phyloP scores from a whole-genome alignment of 2,888 invertebrate species.

The Lasioglossum oenotherae region DNA sequence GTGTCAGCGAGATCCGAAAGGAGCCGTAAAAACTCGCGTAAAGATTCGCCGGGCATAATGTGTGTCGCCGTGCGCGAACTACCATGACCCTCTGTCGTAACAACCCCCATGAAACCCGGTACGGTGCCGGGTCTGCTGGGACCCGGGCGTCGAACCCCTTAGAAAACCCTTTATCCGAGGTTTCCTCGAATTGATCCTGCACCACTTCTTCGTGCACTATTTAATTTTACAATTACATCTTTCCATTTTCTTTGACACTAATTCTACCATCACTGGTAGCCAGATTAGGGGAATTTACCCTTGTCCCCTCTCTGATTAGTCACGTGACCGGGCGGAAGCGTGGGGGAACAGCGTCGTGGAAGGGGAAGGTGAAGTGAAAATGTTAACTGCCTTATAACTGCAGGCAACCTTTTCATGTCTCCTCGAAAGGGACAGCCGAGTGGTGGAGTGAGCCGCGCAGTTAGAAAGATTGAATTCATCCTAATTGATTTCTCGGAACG shows the following conservation, averaged over 20 bases:
- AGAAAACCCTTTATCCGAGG: neutral
- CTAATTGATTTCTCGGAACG: conserved; percentile 7
- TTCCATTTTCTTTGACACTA: too few species aligned
- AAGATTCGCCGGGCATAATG: conserved; percentile 63
- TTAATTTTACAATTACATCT: too few species aligned
- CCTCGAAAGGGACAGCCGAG: neutral
- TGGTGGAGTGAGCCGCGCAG: too few species aligned
- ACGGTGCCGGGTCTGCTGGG: conserved; percentile 62
- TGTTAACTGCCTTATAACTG: neutral
- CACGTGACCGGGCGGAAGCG: too few species aligned
- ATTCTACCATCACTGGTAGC: too few species aligned
- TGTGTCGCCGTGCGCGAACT: conserved; percentile 38
- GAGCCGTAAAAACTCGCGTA: conserved; percentile 73
- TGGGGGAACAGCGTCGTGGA: too few species aligned
- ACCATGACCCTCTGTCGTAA: conserved; percentile 42
- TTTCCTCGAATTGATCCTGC: too few species aligned
- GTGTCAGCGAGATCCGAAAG: conserved; percentile 68
- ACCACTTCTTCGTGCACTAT: too few species aligned
- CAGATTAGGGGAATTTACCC: too few species aligned
- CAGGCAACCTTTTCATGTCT: neutral
- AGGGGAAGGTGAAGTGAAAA: neutral
- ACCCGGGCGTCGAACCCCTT: neutral
- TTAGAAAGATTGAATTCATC: neutral
- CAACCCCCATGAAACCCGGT: conserved; percentile 62
- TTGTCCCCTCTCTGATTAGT: too few species aligned